Evolutionary conservation across 2,113 vertebrate species (phyloP).

Genomic region (Oryzias celebensis): DNA sequence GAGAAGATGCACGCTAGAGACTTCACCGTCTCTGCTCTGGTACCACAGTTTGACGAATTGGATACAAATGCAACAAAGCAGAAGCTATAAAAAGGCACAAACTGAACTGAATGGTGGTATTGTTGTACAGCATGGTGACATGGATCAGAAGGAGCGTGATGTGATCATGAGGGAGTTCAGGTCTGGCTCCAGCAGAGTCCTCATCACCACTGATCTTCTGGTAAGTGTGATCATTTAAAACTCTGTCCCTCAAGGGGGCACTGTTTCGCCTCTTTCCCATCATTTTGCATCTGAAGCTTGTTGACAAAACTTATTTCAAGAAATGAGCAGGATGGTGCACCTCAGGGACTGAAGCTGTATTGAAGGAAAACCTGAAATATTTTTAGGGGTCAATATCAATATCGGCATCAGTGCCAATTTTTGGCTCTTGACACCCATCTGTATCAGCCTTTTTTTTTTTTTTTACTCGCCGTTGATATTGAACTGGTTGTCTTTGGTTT

Average conservation of each 20-base stretch:
- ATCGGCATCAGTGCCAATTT: no score
- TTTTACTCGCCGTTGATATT: no score
- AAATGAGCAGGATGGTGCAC: neutral
- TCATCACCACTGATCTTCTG: slow-evolving; percentile 98
- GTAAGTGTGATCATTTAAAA: slow-evolving; percentile 69
- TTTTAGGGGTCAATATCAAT: no score
- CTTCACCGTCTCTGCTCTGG: slow-evolving; percentile 97
- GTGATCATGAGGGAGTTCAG: slow-evolving; percentile 98
- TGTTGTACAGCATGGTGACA: slow-evolving; percentile 88
- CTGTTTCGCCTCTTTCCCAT: no score
- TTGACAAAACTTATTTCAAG: no score
- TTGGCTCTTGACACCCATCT: no score
- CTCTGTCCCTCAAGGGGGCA: neutral
- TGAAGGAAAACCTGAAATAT: slow-evolving; percentile 24
- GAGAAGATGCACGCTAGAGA: slow-evolving; percentile 98
- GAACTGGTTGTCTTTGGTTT: no score
- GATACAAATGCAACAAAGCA: no score
- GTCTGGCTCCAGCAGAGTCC: slow-evolving; percentile 93
- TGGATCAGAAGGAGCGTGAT: slow-evolving; percentile 99
- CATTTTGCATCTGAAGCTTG: no score
- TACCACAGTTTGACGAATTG: slow-evolving; percentile 60
- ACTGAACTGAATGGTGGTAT: neutral
- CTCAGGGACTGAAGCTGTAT: neutral
- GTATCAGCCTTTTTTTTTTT: no score
- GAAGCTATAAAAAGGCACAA: no score